Conservation (phyloP, 2,797 vertebrate species). For the Hozukius guyotensis region DNA sequence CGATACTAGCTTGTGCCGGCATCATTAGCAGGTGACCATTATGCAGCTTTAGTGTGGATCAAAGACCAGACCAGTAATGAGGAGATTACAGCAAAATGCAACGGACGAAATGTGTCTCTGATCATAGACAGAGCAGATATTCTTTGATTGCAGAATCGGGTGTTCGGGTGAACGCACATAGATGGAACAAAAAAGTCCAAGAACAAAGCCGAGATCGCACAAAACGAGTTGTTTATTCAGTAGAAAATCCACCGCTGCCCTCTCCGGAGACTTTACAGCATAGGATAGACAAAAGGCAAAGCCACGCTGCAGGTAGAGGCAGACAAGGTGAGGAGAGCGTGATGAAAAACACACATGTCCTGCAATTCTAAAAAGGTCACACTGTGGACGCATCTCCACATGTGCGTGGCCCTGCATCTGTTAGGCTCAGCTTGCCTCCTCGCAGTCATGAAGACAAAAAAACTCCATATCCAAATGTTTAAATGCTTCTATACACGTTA, state of each 20-base stretch:
- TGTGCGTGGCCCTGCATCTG: slow-evolving; percentile 54
- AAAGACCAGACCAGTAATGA: neutral
- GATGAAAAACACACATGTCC: slow-evolving; percentile 50
- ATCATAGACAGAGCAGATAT: neutral
- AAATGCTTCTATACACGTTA: slow-evolving; percentile 49
- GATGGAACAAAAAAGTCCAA: neutral
- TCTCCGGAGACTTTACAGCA: slow-evolving; percentile 2
- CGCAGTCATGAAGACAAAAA: neutral
- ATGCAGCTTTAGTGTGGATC: neutral
- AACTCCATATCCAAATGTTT: slow-evolving; percentile 40
- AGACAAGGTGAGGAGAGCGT: neutral
- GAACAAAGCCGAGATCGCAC: neutral
- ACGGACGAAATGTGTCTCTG: neutral
- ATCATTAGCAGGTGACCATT: neutral
- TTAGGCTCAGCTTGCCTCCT: slow-evolving; percentile 28
- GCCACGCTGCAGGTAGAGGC: slow-evolving; percentile 22
- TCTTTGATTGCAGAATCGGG: neutral
- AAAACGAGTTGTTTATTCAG: slow-evolving; percentile 15
- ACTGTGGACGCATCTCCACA: slow-evolving; percentile 37
- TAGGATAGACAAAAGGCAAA: slow-evolving; percentile 30
- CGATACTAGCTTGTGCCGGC: neutral
- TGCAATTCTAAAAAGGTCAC: slow-evolving; percentile 59
- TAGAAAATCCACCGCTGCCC: slow-evolving; percentile 9
- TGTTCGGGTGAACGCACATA: neutral
- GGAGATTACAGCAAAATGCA: slow-evolving; percentile 6